Conservation (phyloP, 1,140 invertebrate genomes). For the Metopolophium dirhodum region DNA sequence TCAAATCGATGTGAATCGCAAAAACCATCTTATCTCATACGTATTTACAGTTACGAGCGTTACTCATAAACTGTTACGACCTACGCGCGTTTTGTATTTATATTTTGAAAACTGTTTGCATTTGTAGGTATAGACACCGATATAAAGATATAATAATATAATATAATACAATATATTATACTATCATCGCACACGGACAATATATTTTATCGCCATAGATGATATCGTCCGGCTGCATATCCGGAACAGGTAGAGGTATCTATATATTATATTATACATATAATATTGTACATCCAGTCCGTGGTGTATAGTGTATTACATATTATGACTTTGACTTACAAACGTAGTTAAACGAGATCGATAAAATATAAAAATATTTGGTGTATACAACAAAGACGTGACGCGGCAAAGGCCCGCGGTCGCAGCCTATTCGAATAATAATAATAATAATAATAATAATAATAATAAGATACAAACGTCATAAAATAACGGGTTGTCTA, state of each 20-base stretch:
- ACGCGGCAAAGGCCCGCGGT: not conserved
- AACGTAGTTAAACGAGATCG: not conserved
- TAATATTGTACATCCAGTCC: too few relatives aligned
- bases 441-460: not conserved
- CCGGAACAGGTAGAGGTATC: not conserved
- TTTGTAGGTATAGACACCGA: too few relatives aligned
- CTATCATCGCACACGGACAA: not conserved
- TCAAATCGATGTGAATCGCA: not conserved
- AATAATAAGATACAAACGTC: not conserved
- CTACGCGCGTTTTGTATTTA: not conserved
- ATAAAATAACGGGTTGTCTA: conserved; percentile 6
- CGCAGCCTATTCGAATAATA: not conserved
- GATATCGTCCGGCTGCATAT: not conserved
- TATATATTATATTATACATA: too few relatives aligned
- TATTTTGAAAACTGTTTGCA: too few relatives aligned
- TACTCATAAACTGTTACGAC: not conserved
- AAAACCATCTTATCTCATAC: not conserved
- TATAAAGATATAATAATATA: too few relatives aligned
- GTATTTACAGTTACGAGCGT: not conserved
- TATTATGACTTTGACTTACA: not conserved
- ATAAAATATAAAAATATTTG: not conserved
- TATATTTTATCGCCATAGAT: not conserved
- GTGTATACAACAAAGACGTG: not conserved
- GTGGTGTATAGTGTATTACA: not conserved
- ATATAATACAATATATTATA: too few relatives aligned